Evolutionary conservation across 2,113 vertebrate genomes (phyloP).

Genomic region (Semicossyphus pulcher): DNA sequence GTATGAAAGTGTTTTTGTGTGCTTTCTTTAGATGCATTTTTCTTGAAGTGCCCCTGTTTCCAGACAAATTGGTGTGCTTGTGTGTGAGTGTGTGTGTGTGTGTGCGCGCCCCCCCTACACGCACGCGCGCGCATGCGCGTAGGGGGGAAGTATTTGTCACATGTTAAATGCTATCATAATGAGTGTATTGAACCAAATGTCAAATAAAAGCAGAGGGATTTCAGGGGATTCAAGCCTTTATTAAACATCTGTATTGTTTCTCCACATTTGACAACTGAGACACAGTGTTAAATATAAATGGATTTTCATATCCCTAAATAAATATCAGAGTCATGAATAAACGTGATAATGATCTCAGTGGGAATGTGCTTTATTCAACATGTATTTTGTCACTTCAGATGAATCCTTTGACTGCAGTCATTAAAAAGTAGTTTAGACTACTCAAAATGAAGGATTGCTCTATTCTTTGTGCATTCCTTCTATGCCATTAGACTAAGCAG

Average conservation of each 20-base stretch:
- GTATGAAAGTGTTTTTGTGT: constrained; percentile 15
- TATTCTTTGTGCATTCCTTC: constrained; percentile 47
- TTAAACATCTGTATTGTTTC: constrained; percentile 68
- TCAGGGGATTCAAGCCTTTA: constrained; percentile 66
- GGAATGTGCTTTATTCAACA: constrained; percentile 42
- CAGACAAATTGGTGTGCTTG: constrained; percentile 11
- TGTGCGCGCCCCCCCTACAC: no score
- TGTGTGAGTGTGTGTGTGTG: no score
- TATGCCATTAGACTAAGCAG: constrained; percentile 43
- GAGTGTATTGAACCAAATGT: constrained; percentile 74
- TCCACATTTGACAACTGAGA: constrained; percentile 65
- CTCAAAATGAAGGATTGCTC: constrained; percentile 41
- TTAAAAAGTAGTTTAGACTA: constrained; percentile 57
- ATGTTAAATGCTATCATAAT: constrained; percentile 72
- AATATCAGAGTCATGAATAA: constrained; percentile 56
- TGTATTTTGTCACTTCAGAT: constrained; percentile 39
- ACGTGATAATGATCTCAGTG: constrained; percentile 54
- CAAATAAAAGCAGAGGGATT: constrained; percentile 66
- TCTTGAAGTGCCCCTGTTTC: constrained; percentile 40
- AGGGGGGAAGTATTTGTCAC: constrained; percentile 32
- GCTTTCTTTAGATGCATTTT: constrained; percentile 44
- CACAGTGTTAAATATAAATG: constrained; percentile 72
- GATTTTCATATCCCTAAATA: constrained; percentile 68
- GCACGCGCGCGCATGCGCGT: no score
- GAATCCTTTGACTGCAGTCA: constrained; percentile 49